These are phyloP conservation scores for Centropus unirufus DNA, from an alignment of 2,113 vertebrate species.

Conservation along the genomic window DNA sequence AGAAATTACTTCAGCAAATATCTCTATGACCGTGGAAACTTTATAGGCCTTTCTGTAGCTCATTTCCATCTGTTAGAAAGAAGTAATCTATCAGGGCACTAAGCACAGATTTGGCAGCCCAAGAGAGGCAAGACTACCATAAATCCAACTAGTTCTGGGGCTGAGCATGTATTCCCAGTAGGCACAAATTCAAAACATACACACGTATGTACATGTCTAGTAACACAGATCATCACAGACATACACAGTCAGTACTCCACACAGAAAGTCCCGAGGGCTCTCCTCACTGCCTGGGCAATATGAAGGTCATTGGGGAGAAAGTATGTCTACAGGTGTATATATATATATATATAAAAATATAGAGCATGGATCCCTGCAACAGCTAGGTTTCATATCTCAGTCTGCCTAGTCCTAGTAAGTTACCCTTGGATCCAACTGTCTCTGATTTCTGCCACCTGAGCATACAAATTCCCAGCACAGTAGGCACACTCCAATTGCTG, in stretches of 20 bases:
- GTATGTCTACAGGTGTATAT: too few relatives aligned
- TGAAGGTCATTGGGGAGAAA: neutral
- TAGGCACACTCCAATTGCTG: neutral
- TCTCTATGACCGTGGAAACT: neutral
- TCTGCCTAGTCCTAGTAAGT: neutral
- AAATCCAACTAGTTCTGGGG: neutral
- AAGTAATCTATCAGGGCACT: neutral
- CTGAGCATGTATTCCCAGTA: neutral
- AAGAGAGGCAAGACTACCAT: neutral
- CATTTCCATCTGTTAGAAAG: neutral
- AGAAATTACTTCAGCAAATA: neutral
- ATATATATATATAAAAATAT: rapidly evolving
- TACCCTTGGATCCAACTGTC: neutral
- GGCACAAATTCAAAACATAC: neutral
- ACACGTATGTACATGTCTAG: too few relatives aligned
- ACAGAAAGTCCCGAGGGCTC: neutral
- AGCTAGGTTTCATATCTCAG: neutral
- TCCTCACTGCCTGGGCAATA: neutral
- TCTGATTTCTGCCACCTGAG: neutral
- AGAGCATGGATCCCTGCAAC: neutral
- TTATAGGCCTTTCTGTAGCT: neutral
- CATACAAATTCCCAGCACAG: neutral
- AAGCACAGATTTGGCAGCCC: neutral
- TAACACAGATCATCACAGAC: neutral
- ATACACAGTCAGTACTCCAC: neutral